Conservation (phyloP, 2,888 invertebrate genomes). For the Rhaphigaster nebulosa region DNA sequence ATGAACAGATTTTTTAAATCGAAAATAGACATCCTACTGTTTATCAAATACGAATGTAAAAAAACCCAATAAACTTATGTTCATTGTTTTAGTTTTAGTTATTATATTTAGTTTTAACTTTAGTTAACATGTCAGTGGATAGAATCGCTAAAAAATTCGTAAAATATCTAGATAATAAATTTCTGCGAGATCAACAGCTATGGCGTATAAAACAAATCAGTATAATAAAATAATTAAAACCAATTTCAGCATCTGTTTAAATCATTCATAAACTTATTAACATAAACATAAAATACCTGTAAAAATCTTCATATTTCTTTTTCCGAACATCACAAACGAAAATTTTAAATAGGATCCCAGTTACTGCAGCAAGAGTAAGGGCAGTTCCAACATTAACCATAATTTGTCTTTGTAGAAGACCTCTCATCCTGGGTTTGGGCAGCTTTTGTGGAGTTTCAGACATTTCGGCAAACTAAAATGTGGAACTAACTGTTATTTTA, state of each 20-base stretch:
- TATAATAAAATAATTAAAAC: no score
- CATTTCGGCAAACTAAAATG: neutral
- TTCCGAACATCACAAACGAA: neutral
- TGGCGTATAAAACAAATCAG: no score
- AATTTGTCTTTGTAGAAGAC: neutral
- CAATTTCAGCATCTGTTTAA: neutral
- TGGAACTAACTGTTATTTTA: neutral
- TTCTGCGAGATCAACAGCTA: no score
- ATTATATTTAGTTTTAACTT: no score
- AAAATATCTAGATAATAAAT: no score
- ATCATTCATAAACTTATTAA: neutral
- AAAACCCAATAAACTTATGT: no score
- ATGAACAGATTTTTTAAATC: no score
- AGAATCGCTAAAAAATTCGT: no score
- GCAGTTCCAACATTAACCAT: neutral
- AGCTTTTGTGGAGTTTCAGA: neutral
- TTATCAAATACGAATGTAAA: no score
- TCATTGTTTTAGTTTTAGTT: no score
- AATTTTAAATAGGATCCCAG: neutral
- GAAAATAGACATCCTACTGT: no score
- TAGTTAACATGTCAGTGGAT: no score
- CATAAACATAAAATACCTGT: neutral
- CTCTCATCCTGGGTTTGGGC: neutral
- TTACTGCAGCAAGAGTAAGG: neutral
- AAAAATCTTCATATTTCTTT: conserved; percentile 15